phyloP scores from a whole-genome alignment of 2,113 vertebrate species.

The Nannospalax galili region DNA sequence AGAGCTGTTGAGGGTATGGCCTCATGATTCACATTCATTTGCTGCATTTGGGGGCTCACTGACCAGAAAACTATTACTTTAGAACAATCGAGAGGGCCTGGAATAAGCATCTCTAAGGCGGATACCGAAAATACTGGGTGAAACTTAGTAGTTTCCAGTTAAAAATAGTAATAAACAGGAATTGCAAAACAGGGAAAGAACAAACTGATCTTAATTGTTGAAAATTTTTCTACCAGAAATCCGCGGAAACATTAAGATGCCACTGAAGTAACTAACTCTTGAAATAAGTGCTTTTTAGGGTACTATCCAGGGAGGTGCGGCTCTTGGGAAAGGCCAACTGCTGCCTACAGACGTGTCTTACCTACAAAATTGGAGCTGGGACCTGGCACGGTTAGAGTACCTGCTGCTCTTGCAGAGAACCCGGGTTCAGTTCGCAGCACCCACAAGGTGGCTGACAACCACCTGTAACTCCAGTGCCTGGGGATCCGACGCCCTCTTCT shows the following conservation, averaged over 20 bases:
- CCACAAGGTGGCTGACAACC: too few species aligned
- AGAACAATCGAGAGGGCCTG: neutral
- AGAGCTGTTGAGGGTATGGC: slow-evolving; percentile 91
- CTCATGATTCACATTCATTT: slow-evolving; percentile 89
- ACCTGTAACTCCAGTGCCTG: too few species aligned
- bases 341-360: neutral
- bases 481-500: too few species aligned
- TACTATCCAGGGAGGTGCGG: neutral
- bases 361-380: slow-evolving; percentile 19
- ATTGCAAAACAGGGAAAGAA: neutral
- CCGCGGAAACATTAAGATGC: neutral
- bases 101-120: neutral
- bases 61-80: neutral
- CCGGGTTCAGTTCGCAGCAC: too few species aligned
- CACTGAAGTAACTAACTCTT: too few species aligned
- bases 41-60: slow-evolving; percentile 87
- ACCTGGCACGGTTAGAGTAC: too few species aligned
- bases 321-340: neutral
- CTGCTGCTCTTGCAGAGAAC: too few species aligned
- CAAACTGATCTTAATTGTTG: neutral
- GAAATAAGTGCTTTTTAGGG: neutral
- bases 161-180: neutral
- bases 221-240: neutral
- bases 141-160: neutral
- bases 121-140: neutral